Conservation (phyloP, 2,888 invertebrate genomes). For the Rhamnusium bicolor region DNA sequence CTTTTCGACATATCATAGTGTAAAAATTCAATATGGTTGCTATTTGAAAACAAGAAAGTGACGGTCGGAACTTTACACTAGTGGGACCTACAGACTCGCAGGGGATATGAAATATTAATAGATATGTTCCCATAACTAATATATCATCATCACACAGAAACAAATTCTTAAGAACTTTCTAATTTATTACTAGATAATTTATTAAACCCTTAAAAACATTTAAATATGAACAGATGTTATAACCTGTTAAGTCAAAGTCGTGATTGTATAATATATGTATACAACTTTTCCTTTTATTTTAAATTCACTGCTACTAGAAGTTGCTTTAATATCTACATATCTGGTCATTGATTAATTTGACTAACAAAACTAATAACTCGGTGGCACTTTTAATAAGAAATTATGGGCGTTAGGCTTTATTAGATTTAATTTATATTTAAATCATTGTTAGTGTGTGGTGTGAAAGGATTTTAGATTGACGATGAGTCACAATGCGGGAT, state of each 20-base stretch:
- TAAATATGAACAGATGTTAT: background rate
- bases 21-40: no score
- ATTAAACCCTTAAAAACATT: background rate
- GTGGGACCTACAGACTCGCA: no score
- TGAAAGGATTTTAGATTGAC: background rate
- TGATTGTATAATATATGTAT: background rate
- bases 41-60: no score
- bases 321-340: background rate
- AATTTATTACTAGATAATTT: background rate
- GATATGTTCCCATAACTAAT: background rate
- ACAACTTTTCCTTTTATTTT: background rate
- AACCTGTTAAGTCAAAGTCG: background rate
- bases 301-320: background rate
- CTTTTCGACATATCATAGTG: no score
- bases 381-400: constrained; percentile 3
- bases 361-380: background rate
- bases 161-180: background rate
- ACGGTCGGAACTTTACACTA: no score
- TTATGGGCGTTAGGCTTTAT: constrained; percentile 11
- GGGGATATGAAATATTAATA: background rate
- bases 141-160: background rate
- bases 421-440: constrained; percentile 3
- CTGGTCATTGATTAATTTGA: background rate
- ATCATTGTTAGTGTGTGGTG: background rate
- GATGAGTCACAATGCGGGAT: constrained; percentile 15